Percentiles rank a stretch among this genome's conserved stretches.
phyloP scores from a whole-genome alignment of 2,797 vertebrate species.

The Squalus acanthias region DNA sequence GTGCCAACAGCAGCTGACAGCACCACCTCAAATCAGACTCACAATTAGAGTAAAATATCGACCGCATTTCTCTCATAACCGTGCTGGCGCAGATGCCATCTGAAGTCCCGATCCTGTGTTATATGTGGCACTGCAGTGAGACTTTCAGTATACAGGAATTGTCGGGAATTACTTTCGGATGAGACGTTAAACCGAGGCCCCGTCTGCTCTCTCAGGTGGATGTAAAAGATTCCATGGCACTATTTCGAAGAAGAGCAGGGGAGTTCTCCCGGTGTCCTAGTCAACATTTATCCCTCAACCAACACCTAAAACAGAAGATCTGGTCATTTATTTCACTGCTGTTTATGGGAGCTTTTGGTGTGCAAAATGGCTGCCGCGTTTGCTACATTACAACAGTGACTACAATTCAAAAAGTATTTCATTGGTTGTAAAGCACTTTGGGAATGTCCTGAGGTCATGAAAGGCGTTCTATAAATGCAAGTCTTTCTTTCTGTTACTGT shows the following conservation, averaged over 20 bases:
- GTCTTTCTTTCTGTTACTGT: background rate
- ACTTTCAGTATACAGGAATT: background rate
- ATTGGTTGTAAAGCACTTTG: background rate
- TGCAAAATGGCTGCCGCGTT: background rate
- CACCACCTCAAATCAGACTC: background rate
- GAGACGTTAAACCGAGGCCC: background rate
- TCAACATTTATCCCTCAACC: background rate
- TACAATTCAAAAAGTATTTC: background rate
- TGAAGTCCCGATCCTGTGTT: slow-evolving; percentile 10
- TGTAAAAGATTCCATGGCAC: background rate
- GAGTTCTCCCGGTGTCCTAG: background rate
- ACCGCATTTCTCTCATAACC: background rate
- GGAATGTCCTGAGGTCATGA: background rate
- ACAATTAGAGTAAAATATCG: background rate
- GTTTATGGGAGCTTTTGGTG: background rate
- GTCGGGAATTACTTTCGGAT: background rate
- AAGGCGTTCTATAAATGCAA: background rate
- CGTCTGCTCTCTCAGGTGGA: background rate
- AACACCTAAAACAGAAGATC: background rate
- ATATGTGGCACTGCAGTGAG: background rate
- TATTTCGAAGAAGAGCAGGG: background rate
- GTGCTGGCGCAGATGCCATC: background rate
- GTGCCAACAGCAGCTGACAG: background rate
- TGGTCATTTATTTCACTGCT: background rate
- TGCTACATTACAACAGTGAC: background rate